These are phyloP conservation scores for Erethizon dorsatum DNA, from an alignment of 2,797 vertebrate genomes.

Conservation along the genomic window DNA sequence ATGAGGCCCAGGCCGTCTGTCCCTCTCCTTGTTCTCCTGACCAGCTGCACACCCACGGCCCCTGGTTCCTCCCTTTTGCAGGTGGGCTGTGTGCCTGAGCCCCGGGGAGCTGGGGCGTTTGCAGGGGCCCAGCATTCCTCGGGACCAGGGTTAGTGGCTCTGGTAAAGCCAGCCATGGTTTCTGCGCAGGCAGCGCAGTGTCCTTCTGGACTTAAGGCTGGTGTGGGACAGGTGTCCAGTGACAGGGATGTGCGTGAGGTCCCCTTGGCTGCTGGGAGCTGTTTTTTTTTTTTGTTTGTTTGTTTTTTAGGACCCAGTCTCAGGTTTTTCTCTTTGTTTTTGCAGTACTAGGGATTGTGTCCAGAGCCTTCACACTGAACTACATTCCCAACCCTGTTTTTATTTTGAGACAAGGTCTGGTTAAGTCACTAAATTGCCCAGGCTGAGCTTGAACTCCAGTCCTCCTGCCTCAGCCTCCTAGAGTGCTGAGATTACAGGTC, in stretches of 20 bases:
- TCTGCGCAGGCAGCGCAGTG: neutral
- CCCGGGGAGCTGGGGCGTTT: neutral
- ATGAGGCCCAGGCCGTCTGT: neutral
- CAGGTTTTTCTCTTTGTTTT: neutral
- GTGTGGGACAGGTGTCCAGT: neutral
- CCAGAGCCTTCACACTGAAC: neutral
- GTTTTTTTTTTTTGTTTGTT: neutral
- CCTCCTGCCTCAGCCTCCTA: neutral
- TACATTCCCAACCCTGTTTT: neutral
- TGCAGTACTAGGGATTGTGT: neutral
- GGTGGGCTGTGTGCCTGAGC: neutral
- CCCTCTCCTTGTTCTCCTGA: no score
- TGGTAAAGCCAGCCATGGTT: neutral
- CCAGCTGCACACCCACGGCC: neutral
- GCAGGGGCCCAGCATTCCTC: neutral
- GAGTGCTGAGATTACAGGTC: neutral
- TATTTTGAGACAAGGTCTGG: neutral
- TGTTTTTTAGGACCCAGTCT: neutral
- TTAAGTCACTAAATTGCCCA: neutral
- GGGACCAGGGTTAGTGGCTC: neutral
- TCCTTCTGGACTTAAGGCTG: neutral
- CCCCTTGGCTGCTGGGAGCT: neutral
- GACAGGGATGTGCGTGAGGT: fast-evolving
- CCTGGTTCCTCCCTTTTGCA: fast-evolving
- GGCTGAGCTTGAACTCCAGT: neutral